Evolutionary conservation across 35 echinoderm and acorn worm species (phyloP), one percentile per base, ranked within the genome.

Genomic region (Anneissia japonica): DNA sequence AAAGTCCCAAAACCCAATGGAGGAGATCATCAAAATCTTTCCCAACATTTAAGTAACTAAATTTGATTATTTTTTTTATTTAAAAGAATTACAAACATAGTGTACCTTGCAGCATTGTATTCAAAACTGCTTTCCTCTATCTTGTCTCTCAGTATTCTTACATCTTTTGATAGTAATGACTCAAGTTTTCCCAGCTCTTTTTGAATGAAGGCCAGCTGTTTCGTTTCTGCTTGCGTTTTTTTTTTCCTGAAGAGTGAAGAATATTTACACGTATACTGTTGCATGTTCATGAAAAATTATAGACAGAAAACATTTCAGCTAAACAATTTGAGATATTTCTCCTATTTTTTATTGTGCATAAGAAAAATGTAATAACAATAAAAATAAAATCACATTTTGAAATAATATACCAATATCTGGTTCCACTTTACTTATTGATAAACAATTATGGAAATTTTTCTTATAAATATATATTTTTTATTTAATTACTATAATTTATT

Each of bases 171-270:
- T 28, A 99, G 46, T 14, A 99, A 76, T 39, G 72, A 74, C 36
- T 99, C 96, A 76, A 99, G 91, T 36, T 89, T 94, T 46, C 51
- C 77, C 36, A 99, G 37, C 64, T 99, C 96, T 90, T 92, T 94
- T 87, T 99, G 96, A n/a, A 99, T 93, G 74, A 88, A 93, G 11
- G 88, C 82, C 32, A 99, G 84, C 34, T 92, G 73, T 77, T 87
- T 94, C 21, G 86, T 83, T 46, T 99, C 96, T 43, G 90, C 96
- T 76, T 99, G 91, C 0, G 96, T 94, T 74, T 91, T 93, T 86
- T 94, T 99, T 73, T 91, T 93, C 80, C 96, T 99, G 35, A 32
- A 16, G 37, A 39, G 41, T 12, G 30, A 40, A 41, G 32, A 34
- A 78, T 78, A 35, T 78, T 34, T 6, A 13, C 3, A 9, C 1